These are phyloP conservation scores for Uromys caudimaculatus DNA, from an alignment of 2,797 vertebrate species.

Conservation along the genomic window DNA sequence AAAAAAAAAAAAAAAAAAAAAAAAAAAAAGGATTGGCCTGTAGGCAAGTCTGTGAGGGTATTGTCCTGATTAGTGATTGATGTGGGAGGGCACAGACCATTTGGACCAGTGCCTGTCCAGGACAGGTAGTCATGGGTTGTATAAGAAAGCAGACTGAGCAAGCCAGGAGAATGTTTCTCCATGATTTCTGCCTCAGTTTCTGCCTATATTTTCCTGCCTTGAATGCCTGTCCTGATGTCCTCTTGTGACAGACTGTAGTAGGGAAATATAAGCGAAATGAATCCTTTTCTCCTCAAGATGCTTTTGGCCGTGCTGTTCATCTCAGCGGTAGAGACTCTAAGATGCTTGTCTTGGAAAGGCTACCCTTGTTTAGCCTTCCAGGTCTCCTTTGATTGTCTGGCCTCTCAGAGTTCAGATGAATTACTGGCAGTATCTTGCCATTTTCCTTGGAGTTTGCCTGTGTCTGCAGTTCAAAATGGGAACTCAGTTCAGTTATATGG, in stretches of 20 bases:
- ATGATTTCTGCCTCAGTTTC: not conserved
- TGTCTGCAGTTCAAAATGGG: constrained; percentile 1
- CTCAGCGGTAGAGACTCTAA: not conserved
- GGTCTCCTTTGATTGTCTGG: not conserved
- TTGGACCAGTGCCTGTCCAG: no score
- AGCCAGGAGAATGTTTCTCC: not conserved
- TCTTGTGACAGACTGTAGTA: not conserved
- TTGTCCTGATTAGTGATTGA: no score
- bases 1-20: not conserved
- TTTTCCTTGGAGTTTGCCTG: constrained; percentile 22
- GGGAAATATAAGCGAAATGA: not conserved
- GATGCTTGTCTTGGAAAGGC: not conserved
- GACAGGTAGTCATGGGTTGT: not conserved
- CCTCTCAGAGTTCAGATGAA: not conserved
- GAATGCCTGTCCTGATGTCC: not conserved
- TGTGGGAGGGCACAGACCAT: not conserved
- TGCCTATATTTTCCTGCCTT: not conserved
- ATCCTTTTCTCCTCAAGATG: not conserved
- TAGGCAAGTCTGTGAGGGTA: not conserved
- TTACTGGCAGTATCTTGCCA: not conserved
- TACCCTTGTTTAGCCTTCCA: not conserved
- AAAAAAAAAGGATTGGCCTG: not conserved
- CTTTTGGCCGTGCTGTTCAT: not conserved
- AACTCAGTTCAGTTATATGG: not conserved
- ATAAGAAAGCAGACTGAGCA: not conserved